Base-by-base conservation (phyloP, 2,113 vertebrate genomes). In the Tylochromis polylepis region DNA sequence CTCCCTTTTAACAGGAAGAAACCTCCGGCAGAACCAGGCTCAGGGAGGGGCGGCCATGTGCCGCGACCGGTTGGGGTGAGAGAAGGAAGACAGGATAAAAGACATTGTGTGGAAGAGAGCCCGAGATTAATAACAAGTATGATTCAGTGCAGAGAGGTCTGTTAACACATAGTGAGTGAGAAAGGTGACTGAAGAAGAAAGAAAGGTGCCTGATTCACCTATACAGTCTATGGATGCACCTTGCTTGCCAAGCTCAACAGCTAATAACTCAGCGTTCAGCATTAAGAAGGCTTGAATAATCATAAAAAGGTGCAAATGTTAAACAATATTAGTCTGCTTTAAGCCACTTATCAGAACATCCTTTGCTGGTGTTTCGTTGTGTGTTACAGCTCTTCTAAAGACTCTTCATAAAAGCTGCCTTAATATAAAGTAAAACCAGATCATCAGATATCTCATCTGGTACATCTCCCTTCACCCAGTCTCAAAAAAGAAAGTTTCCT, bases 401-500 rank as follows among this genome's bases (percentile, higher is more conserved):
- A 72, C 22, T 43, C 41, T 29, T 72, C 15, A 27, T 46, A 65
- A 65, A 65, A 65, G 31, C 20, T 38, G 60, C 60, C 11, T 24
- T 43, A 43, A 22, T n/a, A n/a, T 36, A 29, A 75, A 75, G 43
- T 31, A n/a, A 51, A 77, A 77, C 10, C 3, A 51, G 27, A 31
- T 53, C 16, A n/a, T 75, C 24, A 49, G 27, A 11, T 16, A 75
- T 11, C 70, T 29, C 43, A 75, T 49, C 16, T 6, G 4, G 22
- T 20, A 16, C 43, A 14, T 34, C 36, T 59, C 8, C 41, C 9
- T 49, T 46, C 34, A 82, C 15, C 59, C 14, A 11, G 1, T 8
- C 59, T n/a, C 9, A 16, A 24, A 5, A 24, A 11, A 22, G 20
- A 72, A 81, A 15, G 12, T 41, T 82, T 49, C 95, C 88, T 95